Evolutionary conservation across 2,888 invertebrate genomes (phyloP), one percentile per base, ranked within the genome.

Genomic region (Drepanosiphum platanoidis): DNA sequence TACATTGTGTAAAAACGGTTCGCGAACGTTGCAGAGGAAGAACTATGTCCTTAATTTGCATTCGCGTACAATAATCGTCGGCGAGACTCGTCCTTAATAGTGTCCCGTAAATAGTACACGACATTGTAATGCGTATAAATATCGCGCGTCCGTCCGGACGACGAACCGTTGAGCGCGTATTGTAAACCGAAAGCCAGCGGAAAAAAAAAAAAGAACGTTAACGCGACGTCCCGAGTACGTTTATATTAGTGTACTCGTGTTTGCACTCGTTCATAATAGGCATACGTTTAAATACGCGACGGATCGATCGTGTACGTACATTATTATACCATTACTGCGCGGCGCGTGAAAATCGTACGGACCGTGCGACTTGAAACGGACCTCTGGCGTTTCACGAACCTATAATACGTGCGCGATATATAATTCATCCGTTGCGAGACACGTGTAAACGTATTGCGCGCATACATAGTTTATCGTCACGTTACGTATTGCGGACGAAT

Each of bases 1-100:
- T 61, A 36, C 75, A 77, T 77, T 77, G 75, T 11, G 52, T 32
- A n/a, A 75, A n/a, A 61, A 77, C 15, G 22, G n/a, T 61, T 58
- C n/a, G 36, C 75, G 52, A 3, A 13, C 22, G 5, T n/a, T n/a
- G n/a, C n/a, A n/a, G n/a, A 22, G 74, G 30, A 74, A 42, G 27
- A 27, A 74, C 9, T 1, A 30, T n/a, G 34, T n/a, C 18, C 27
- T 66, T 8, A 15, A 13, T 32, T 11, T 66, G 13, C 52, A 22
- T 52, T 18, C 22, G 52, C 22, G 22, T n/a, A n/a, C n/a, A n/a
- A n/a, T n/a, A 22, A 22, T 2, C 52, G 52, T 7, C 15, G 22
- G 22, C 52, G 52, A 18, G n/a, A n/a, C n/a, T n/a, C n/a, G n/a
- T n/a, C n/a, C n/a, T n/a, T n/a, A n/a, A n/a, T n/a, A n/a, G n/a